Conservation (phyloP, 2,113 vertebrate genomes). For the Oreocharis arfaki region DNA sequence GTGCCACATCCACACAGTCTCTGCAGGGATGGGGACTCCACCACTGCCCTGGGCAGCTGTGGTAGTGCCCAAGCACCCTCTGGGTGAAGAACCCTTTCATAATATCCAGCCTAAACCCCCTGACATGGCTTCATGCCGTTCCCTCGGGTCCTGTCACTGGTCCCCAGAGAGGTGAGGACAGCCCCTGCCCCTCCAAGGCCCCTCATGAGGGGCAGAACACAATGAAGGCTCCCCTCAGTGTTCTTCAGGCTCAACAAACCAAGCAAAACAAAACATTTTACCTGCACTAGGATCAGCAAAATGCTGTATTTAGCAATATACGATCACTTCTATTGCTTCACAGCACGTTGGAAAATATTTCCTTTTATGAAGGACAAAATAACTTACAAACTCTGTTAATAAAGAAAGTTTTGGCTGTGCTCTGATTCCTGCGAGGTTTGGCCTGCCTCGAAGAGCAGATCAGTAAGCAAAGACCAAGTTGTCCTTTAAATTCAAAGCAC, state of each 20-base stretch:
- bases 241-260: not conserved
- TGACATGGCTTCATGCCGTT: not conserved
- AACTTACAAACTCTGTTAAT: not conserved
- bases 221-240: not conserved
- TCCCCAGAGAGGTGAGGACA: not conserved
- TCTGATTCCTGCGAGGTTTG: not conserved
- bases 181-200: not conserved
- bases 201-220: not conserved
- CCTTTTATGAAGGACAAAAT: not conserved
- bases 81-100: not conserved
- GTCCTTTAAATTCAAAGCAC: not conserved
- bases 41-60: not conserved
- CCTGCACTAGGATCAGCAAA: not conserved
- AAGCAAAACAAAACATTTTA: not conserved
- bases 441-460: not conserved
- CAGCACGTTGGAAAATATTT: not conserved
- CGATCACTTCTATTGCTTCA: rapidly evolving
- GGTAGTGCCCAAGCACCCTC: not conserved
- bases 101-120: not conserved
- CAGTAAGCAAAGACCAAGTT: not conserved
- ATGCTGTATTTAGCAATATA: not conserved
- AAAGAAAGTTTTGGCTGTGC: not conserved
- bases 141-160: not conserved
- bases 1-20: not conserved
- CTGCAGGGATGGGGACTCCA: not conserved